Evolutionary conservation across 2,797 vertebrate genomes (phyloP).

Genomic region (Oryzias sinensis): DNA sequence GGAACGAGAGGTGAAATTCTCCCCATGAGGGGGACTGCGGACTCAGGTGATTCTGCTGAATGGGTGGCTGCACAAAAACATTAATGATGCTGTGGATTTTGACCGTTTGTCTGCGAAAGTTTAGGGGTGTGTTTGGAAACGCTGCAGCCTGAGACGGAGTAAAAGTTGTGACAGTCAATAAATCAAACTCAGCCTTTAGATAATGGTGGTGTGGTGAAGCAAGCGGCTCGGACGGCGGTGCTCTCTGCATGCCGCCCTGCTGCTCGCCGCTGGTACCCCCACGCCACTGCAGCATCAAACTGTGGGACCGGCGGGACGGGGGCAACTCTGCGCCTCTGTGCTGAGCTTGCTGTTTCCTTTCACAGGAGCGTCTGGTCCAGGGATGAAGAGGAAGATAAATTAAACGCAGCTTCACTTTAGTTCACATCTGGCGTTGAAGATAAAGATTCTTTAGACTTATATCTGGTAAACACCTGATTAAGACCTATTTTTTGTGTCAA

Average conservation of each 20-base stretch:
- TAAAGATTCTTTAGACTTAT: not conserved
- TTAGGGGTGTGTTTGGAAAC: not conserved
- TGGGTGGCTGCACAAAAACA: not conserved
- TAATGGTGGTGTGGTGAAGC: slow-evolving; percentile 16
- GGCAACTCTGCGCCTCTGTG: not conserved
- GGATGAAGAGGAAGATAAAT: slow-evolving; percentile 1
- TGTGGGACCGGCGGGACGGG: slow-evolving; percentile 1
- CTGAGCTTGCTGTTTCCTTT: slow-evolving; percentile 15
- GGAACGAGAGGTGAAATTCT: not conserved
- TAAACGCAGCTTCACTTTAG: not conserved
- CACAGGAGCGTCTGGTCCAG: not conserved
- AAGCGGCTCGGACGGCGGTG: slow-evolving; percentile 1
- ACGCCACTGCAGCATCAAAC: not conserved
- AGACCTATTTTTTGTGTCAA: too few relatives aligned
- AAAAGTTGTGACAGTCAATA: slow-evolving; percentile 4
- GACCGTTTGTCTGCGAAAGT: not conserved
- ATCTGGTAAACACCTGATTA: too few relatives aligned
- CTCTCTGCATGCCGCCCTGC: not conserved
- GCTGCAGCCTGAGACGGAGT: not conserved
- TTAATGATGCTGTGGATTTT: not conserved
- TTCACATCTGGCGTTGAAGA: not conserved
- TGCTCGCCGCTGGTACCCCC: not conserved
- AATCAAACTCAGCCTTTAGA: slow-evolving; percentile 15
- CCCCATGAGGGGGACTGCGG: not conserved
- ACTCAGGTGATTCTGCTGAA: not conserved